Base-by-base conservation (phyloP, 2,113 vertebrate species). In the Embiotoca jacksoni region DNA sequence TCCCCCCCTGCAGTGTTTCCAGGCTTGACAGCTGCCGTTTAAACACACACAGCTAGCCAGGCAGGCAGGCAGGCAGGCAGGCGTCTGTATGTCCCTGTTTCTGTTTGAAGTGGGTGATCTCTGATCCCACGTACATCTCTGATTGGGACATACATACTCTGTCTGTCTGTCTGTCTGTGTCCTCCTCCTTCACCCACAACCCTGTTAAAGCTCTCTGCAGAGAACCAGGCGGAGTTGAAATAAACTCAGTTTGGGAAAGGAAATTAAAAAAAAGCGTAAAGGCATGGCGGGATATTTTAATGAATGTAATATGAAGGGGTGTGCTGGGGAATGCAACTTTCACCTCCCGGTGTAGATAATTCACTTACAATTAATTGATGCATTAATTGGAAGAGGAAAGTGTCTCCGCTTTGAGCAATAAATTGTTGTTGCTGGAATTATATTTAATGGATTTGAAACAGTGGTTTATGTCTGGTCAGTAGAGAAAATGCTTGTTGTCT, bases 41-140 rank as follows among this genome's bases (percentile, higher is more conserved):
- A 78, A 64, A 77, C 83, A 77, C 64, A 72, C 82, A 56, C 61
- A 72, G 83, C 61, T 4, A 59, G 69, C 50, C 58, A 73, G 75
- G 30, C 80, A 71, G 80, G 16, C 35, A 67, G 63, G 14, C 72
- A 71, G 65, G 8, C 55, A 80, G 75, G 39, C 86, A 67, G 94
- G 92, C 93, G 92, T 92, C 93, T 81, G 75, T 83, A 72, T 92
- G 93, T 93, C 92, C 86, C 58, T 47, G 47, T 60, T 50, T 91
- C 72, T 94, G 88, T 94, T 94, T 95, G 93, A 91, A 52, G 82
- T 87, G 74, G 81, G 62, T 95, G 93, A 94, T 91, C 93, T 94
- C 82, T 95, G 94, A 92, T 91, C 93, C 68, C 49, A 16, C 60
- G 69, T 82, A 23, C 72, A 59, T 64, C 72, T 60, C 75, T 78